A percentile compares a stretch with the other conserved stretches of the same genome.
These are phyloP conservation scores for human DNA, from an alignment of 2,113 vertebrate genomes.

Conservation along the genomic window DNA sequence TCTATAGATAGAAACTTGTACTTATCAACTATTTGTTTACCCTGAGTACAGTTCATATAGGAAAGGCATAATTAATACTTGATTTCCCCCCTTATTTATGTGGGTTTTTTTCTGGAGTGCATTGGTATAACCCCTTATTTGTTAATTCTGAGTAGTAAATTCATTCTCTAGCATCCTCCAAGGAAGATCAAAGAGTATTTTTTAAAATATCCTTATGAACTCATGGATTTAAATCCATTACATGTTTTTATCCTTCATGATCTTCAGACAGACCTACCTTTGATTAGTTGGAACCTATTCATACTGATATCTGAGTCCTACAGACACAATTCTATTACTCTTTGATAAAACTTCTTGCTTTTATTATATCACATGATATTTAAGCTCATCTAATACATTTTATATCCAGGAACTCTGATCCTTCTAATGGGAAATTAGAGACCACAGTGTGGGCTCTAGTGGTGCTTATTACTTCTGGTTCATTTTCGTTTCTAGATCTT, in stretches of 20 bases:
- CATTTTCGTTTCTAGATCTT: background rate
- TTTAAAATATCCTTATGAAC: background rate
- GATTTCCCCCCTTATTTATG: background rate
- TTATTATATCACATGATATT: background rate
- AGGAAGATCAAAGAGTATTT: background rate
- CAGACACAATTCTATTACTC: background rate
- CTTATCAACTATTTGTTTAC: background rate
- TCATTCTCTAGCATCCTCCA: background rate
- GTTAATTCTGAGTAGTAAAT: background rate
- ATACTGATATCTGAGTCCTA: background rate
- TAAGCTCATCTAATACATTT: background rate
- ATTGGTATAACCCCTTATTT: background rate
- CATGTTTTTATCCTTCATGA: background rate
- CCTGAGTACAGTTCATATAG: background rate
- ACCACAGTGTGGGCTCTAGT: background rate
- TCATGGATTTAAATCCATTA: background rate
- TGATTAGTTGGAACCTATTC: background rate
- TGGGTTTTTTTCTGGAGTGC: too few species aligned
- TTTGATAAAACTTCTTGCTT: background rate
- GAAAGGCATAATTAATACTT: constrained; percentile 15
- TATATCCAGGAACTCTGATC: background rate
- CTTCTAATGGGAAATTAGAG: background rate
- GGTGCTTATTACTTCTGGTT: background rate
- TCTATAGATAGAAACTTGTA: background rate
- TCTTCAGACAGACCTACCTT: background rate